These are phyloP conservation scores for Echinarachnius parma DNA, from an alignment of 53 echinoderm and acorn worm species.

Conservation along the genomic window DNA sequence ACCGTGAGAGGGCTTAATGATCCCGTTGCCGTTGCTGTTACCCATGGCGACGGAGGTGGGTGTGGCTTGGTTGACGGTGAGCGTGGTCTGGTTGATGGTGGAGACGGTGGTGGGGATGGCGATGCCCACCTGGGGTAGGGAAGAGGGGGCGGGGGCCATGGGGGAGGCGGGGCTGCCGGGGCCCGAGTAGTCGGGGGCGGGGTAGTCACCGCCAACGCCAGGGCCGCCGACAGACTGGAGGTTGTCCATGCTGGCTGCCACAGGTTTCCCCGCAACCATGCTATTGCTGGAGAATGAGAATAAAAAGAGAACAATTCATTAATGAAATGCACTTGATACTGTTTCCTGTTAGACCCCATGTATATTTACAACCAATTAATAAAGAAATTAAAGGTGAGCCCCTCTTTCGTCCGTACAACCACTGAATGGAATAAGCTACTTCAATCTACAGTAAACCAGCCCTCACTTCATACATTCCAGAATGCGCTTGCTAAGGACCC, in stretches of 20 bases:
- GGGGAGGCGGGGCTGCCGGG: constrained; percentile 35
- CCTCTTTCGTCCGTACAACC: too few species aligned
- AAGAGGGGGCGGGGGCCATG: constrained; percentile 56
- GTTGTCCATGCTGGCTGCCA: constrained; percentile 78
- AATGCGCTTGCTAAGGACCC: too few species aligned
- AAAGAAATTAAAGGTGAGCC: too few species aligned
- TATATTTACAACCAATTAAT: too few species aligned
- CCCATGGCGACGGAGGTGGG: neutral
- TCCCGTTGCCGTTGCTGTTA: constrained; percentile 26
- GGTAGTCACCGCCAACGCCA: constrained; percentile 54
- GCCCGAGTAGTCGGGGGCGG: constrained; percentile 74
- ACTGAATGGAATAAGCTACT: too few species aligned
- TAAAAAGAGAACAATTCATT: too few species aligned
- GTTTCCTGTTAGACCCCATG: too few species aligned
- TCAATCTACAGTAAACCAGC: too few species aligned
- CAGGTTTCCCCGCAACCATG: constrained; percentile 49
- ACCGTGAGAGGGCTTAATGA: constrained; percentile 16
- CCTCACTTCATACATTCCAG: too few species aligned
- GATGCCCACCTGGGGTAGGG: constrained; percentile 64
- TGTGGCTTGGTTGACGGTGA: constrained; percentile 7
- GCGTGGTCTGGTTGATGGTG: neutral
- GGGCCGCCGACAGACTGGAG: constrained; percentile 30
- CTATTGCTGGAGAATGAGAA: constrained; percentile 26
- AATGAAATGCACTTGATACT: too few species aligned
- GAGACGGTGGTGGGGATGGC: constrained; percentile 28